phyloP scores from a whole-genome alignment of 1,140 invertebrate species.

The Melitaea cinxia region DNA sequence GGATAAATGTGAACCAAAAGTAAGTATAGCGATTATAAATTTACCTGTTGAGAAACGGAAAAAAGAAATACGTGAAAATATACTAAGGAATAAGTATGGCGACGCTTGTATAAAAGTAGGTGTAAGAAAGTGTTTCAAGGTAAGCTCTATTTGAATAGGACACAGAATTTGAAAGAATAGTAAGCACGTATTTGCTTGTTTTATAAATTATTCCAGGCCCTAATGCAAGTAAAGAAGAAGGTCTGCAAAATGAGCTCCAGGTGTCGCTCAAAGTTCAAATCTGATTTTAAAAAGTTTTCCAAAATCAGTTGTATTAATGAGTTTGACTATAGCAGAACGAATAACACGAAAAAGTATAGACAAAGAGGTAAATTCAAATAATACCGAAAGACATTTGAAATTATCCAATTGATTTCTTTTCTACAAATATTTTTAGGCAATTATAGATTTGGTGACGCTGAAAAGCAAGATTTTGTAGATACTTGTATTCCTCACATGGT shows the following conservation, averaged over 20 bases:
- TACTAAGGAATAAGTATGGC: conserved; percentile 29
- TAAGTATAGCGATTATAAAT: background rate
- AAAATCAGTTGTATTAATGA: conserved; percentile 40
- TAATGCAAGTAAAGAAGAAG: conserved; percentile 27
- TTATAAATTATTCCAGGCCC: conserved; percentile 25
- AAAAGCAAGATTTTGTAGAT: conserved; percentile 13
- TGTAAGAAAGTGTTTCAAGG: conserved; percentile 36
- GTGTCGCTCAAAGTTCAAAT: conserved; percentile 39
- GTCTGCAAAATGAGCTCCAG: conserved; percentile 26
- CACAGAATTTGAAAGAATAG: background rate
- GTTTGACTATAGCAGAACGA: conserved; percentile 29
- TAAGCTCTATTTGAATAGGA: background rate
- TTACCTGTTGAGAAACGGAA: background rate
- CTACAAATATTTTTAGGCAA: conserved; percentile 5
- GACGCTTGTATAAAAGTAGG: conserved; percentile 36
- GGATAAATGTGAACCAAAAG: background rate
- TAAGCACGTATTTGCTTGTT: background rate
- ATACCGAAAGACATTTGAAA: no score
- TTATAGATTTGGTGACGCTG: conserved; percentile 1
- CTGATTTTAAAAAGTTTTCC: conserved; percentile 26
- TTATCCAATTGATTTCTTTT: no score
- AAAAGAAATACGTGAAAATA: conserved; percentile 10
- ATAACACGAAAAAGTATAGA: background rate
- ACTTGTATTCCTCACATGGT: conserved; percentile 25
- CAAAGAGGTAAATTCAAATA: background rate